Evolutionary conservation across 2,113 vertebrate species (phyloP).

Genomic region (Caracal caracal): DNA sequence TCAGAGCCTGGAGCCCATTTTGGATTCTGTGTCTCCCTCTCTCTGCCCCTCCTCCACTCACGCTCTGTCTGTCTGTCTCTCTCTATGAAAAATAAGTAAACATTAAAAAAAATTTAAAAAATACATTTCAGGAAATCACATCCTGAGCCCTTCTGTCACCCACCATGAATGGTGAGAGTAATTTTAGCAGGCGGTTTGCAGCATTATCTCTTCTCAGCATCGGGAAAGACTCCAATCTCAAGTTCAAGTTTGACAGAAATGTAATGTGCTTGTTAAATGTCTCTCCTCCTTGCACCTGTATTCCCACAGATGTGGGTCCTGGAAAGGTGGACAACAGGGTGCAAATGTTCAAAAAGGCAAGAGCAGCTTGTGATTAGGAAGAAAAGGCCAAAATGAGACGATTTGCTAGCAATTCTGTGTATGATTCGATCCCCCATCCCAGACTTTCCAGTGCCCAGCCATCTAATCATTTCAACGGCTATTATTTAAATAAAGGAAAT

Average conservation of each 20-base stretch:
- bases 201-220: not conserved
- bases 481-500: not conserved
- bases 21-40: too few species aligned
- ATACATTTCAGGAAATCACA: not conserved
- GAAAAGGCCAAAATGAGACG: not conserved
- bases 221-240: not conserved
- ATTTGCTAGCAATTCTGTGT: not conserved
- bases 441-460: rapidly evolving
- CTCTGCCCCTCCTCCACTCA: too few species aligned
- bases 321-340: rapidly evolving
- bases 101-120: not conserved
- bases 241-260: not conserved
- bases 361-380: not conserved
- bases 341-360: not conserved
- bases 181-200: not conserved
- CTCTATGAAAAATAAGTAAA: too few species aligned
- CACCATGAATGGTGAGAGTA: rapidly evolving
- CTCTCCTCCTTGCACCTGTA: not conserved
- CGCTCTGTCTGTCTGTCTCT: too few species aligned
- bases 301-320: not conserved
- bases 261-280: rapidly evolving
- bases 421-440: not conserved
- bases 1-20: too few species aligned
- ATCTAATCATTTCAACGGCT: not conserved
- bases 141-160: not conserved